phyloP scores from a whole-genome alignment of 2,888 invertebrate species.

The Eupithecia subumbrata region DNA sequence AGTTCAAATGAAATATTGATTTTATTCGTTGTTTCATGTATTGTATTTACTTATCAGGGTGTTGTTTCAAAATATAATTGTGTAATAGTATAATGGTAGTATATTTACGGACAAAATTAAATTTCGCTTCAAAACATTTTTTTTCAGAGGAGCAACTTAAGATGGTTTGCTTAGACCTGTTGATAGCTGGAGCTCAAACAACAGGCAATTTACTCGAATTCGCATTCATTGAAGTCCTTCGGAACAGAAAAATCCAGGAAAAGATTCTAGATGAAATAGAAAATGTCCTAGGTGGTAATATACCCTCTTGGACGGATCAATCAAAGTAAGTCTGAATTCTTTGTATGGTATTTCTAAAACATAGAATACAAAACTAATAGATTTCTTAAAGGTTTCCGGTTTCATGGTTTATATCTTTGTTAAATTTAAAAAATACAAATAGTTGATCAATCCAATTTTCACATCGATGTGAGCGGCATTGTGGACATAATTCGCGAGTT shows the following conservation, averaged over 20 bases:
- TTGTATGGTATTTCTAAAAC: background rate
- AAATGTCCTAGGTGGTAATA: conserved; percentile 73
- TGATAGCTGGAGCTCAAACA: conserved; percentile 89
- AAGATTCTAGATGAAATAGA: conserved; percentile 86
- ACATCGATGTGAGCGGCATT: background rate
- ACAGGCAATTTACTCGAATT: conserved; percentile 87
- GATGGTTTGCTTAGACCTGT: conserved; percentile 86
- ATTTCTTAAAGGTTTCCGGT: background rate
- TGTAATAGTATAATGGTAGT: background rate
- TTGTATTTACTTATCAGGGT: no score
- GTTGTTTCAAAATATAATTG: no score
- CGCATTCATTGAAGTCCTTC: conserved; percentile 82
- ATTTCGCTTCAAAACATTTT: conserved; percentile 17
- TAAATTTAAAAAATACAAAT: background rate
- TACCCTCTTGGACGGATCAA: conserved; percentile 68
- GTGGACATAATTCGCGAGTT: background rate
- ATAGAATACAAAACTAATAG: background rate
- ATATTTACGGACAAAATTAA: background rate
- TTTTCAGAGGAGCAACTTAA: conserved; percentile 73
- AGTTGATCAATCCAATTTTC: background rate
- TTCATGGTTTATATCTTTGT: background rate
- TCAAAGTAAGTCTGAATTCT: conserved; percentile 53
- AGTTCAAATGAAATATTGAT: no score
- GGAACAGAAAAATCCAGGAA: conserved; percentile 83
- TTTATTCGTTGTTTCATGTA: no score